Evolutionary conservation across 2,797 vertebrate species (phyloP).

Genomic region (Iguana delicatissima): DNA sequence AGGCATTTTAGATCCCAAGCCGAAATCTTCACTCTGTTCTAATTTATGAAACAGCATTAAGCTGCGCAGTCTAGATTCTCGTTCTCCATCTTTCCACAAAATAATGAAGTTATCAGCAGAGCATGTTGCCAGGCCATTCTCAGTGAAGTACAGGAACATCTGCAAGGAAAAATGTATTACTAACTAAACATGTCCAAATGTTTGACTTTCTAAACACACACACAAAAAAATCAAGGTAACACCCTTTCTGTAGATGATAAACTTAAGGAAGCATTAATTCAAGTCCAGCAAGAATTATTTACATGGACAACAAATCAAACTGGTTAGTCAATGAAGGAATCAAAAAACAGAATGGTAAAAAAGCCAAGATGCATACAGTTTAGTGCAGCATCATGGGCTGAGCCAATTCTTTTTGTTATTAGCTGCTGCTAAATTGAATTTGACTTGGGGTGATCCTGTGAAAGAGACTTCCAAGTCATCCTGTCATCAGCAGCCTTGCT

Average conservation of each 20-base stretch:
- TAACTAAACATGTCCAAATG: slow-evolving; percentile 1
- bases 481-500: no score
- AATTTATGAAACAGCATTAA: slow-evolving; percentile 91
- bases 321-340: background rate
- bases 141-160: slow-evolving; percentile 94
- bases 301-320: background rate
- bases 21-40: slow-evolving; percentile 86
- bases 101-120: slow-evolving; percentile 96
- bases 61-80: slow-evolving; percentile 90
- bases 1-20: slow-evolving; percentile 57
- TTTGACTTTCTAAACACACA: background rate
- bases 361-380: background rate
- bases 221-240: background rate
- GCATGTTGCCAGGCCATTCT: slow-evolving; percentile 91
- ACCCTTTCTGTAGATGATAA: background rate
- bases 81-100: slow-evolving; percentile 93
- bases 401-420: no score
- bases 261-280: background rate
- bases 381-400: background rate
- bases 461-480: no score
- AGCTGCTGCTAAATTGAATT: no score
- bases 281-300: background rate
- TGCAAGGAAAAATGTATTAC: slow-evolving; percentile 74
- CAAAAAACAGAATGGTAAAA: background rate
- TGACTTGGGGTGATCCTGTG: no score